A percentile compares a stretch with the other conserved stretches of the same genome.
These are phyloP conservation scores for Osedax fenrisi DNA, from an alignment of 2,888 invertebrate genomes.

Conservation along the genomic window DNA sequence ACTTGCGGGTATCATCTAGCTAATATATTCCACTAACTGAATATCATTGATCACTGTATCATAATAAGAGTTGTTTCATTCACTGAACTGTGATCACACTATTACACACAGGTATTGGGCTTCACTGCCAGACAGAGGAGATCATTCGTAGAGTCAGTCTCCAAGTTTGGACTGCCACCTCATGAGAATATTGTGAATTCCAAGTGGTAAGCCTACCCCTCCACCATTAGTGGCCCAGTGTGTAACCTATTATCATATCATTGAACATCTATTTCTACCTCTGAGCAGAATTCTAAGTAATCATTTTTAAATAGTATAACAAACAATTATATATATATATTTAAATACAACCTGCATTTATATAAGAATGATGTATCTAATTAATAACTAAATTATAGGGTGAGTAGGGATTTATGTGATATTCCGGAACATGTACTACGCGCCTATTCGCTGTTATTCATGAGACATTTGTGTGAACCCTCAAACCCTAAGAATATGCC, in stretches of 20 bases:
- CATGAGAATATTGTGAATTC: conserved; percentile 36
- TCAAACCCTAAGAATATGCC: conserved; percentile 30
- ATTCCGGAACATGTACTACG: conserved; percentile 55
- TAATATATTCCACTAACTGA: too few species aligned
- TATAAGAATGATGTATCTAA: too few species aligned
- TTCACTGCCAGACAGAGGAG: conserved; percentile 37
- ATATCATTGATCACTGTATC: too few species aligned
- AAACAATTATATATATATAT: too few species aligned
- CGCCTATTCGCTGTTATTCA: conserved; percentile 38
- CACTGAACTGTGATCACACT: too few species aligned
- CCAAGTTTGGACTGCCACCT: conserved; percentile 37
- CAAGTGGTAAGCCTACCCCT: conserved; percentile 35
- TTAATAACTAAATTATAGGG: too few species aligned
- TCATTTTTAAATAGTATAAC: too few species aligned
- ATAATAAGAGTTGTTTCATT: too few species aligned
- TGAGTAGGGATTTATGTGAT: conserved; percentile 35
- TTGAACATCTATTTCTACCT: not conserved
- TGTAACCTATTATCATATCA: not conserved
- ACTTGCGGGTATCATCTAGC: too few species aligned
- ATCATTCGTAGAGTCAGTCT: conserved; percentile 38
- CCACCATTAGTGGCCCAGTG: not conserved
- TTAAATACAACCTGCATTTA: too few species aligned
- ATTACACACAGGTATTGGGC: conserved; percentile 37
- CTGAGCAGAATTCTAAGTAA: too few species aligned
- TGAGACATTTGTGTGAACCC: conserved; percentile 39